Percentiles rank a stretch among this genome's conserved stretches.
These are phyloP conservation scores for Aulostomus chinensis DNA, from an alignment of 2,797 vertebrate genomes.

Conservation along the genomic window DNA sequence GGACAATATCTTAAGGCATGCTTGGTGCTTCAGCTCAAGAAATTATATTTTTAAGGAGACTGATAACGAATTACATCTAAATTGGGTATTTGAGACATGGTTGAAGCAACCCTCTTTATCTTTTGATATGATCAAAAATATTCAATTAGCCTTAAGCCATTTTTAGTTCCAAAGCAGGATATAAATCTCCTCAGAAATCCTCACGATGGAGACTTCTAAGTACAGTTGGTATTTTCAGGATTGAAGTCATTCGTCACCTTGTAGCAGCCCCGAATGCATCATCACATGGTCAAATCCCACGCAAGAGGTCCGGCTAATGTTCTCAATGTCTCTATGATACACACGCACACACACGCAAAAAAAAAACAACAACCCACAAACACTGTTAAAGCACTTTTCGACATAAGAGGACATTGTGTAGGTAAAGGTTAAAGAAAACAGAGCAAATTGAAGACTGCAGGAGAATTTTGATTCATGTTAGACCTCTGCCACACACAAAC, in stretches of 20 bases:
- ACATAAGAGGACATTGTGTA: slow-evolving; percentile 48
- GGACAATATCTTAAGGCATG: too few relatives aligned
- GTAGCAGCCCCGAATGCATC: slow-evolving; percentile 30
- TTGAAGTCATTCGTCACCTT: slow-evolving; percentile 43
- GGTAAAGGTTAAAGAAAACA: slow-evolving; percentile 66
- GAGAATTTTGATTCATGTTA: slow-evolving; percentile 66
- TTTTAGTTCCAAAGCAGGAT: slow-evolving; percentile 20
- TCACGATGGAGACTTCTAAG: too few relatives aligned
- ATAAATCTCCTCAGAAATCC: slow-evolving; percentile 31
- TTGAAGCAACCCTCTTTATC: slow-evolving; percentile 22
- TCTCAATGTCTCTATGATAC: slow-evolving; percentile 32
- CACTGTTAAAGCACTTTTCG: slow-evolving; percentile 49
- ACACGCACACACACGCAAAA: slow-evolving; percentile 7
- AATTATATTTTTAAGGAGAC: slow-evolving; percentile 69
- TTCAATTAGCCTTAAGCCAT: slow-evolving; percentile 40
- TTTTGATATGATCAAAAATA: slow-evolving; percentile 45
- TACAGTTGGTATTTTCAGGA: too few relatives aligned
- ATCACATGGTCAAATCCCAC: slow-evolving; percentile 31
- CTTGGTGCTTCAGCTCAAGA: too few relatives aligned
- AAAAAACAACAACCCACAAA: too few relatives aligned
- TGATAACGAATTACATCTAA: slow-evolving; percentile 47
- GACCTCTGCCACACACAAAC: slow-evolving; percentile 20
- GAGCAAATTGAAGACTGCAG: slow-evolving; percentile 53
- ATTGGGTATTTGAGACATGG: slow-evolving; percentile 43
- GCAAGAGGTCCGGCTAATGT: slow-evolving; percentile 23